These are phyloP conservation scores for Lota lota DNA, from an alignment of 2,113 vertebrate genomes.

Conservation along the genomic window DNA sequence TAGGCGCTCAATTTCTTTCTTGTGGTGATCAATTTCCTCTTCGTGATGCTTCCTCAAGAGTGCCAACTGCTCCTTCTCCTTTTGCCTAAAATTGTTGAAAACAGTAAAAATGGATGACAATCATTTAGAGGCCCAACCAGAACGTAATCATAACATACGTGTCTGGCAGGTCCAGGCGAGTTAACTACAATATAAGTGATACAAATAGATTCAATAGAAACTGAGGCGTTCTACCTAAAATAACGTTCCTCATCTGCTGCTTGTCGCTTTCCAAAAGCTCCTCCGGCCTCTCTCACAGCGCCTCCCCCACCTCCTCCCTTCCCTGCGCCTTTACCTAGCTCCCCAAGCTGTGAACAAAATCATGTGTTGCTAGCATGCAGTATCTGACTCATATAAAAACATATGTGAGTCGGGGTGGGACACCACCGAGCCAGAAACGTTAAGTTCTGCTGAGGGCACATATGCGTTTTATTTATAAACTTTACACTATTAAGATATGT, in stretches of 20 bases:
- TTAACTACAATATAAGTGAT: neutral
- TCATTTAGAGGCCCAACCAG: too few relatives aligned
- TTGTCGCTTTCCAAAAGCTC: constrained; percentile 82
- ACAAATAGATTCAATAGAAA: too few relatives aligned
- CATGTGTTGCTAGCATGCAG: too few relatives aligned
- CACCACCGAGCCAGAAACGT: too few relatives aligned
- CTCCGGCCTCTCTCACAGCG: constrained; percentile 82
- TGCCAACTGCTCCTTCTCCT: constrained; percentile 81
- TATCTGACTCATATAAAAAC: too few relatives aligned
- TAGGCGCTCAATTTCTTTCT: constrained; percentile 87
- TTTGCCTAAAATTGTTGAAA: constrained; percentile 70
- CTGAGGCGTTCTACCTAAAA: constrained; percentile 76
- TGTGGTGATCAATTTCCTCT: constrained; percentile 87
- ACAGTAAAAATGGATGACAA: too few relatives aligned
- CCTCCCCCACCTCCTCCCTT: constrained; percentile 80
- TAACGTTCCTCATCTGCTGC: constrained; percentile 87
- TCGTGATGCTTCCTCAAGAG: constrained; percentile 80
- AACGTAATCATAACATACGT: too few relatives aligned
- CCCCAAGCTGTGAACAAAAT: constrained; percentile 72
- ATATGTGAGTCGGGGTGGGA: too few relatives aligned
- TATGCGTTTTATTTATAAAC: too few relatives aligned
- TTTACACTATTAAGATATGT: too few relatives aligned
- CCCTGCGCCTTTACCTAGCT: constrained; percentile 80
- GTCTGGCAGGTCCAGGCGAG: too few relatives aligned
- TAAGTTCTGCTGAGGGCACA: too few relatives aligned